These are phyloP conservation scores for Drosophila atripex DNA, from an alignment of 2,888 invertebrate genomes.

Conservation along the genomic window DNA sequence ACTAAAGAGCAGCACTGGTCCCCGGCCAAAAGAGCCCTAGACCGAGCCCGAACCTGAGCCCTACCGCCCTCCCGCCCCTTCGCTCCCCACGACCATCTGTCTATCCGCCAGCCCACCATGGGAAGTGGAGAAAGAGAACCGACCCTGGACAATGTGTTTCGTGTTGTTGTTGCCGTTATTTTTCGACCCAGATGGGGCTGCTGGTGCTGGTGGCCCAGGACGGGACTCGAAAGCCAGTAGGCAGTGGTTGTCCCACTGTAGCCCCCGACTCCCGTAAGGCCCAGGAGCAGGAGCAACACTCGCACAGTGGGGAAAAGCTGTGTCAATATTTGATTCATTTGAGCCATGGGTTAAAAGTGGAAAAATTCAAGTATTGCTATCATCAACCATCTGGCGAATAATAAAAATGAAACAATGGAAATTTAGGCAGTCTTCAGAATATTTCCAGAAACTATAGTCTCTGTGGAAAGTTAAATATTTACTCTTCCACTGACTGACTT, in stretches of 20 bases:
- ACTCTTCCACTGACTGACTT: not conserved
- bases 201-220: too few relatives aligned
- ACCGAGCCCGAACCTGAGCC: too few relatives aligned
- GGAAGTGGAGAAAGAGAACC: too few relatives aligned
- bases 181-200: conserved; percentile 9
- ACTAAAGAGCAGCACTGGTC: not conserved
- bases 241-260: conserved; percentile 26
- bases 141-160: conserved; percentile 68
- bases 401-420: too few relatives aligned
- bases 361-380: too few relatives aligned
- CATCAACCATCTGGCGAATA: too few relatives aligned
- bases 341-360: too few relatives aligned
- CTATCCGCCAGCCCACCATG: too few relatives aligned
- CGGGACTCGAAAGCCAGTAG: conserved; percentile 16
- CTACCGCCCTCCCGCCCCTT: not conserved
- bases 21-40: conserved; percentile 1
- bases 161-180: conserved; percentile 47
- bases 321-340: conserved; percentile 30
- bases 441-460: too few relatives aligned
- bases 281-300: conserved; percentile 27
- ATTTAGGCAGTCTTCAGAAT: too few relatives aligned
- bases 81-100: not conserved
- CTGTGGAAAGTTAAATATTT: conserved; percentile 12
- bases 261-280: not conserved
- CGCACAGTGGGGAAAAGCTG: conserved; percentile 42